These are phyloP conservation scores for Gadopsis marmoratus DNA, from an alignment of 2,797 vertebrate species.

Conservation along the genomic window DNA sequence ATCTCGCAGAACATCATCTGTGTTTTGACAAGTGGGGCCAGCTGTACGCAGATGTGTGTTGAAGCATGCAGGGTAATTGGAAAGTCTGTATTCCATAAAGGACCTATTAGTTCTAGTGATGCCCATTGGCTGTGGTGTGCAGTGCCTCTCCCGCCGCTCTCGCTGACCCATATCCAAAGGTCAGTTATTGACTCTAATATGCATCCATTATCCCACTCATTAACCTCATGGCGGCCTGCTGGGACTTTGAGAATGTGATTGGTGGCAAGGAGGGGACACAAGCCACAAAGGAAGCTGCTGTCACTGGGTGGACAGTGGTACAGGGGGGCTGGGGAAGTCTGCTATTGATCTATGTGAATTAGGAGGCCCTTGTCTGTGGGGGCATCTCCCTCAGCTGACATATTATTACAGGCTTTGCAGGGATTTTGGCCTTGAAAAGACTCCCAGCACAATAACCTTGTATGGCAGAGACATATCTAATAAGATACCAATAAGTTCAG, in stretches of 20 bases:
- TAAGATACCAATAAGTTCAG: constrained; percentile 84
- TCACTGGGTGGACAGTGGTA: constrained; percentile 69
- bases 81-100: constrained; percentile 74
- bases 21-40: constrained; percentile 63
- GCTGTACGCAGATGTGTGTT: constrained; percentile 59
- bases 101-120: constrained; percentile 68
- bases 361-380: constrained; percentile 83
- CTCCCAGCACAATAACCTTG: constrained; percentile 85
- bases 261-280: constrained; percentile 41
- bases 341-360: constrained; percentile 88
- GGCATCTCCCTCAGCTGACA: constrained; percentile 85
- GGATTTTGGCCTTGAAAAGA: constrained; percentile 84
- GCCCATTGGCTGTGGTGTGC: constrained; percentile 55
- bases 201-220: constrained; percentile 80
- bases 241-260: constrained; percentile 67
- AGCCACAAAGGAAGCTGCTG: constrained; percentile 63
- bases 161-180: constrained; percentile 74
- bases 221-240: constrained; percentile 73
- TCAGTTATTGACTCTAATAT: constrained; percentile 79
- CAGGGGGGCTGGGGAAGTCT: constrained; percentile 61
- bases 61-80: constrained; percentile 71
- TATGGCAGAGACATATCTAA: constrained; percentile 84
- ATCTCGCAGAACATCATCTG: constrained; percentile 32
- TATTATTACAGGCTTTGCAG: constrained; percentile 87
- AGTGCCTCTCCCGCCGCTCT: constrained; percentile 40